Percentiles rank a stretch among this genome's conserved stretches.
Evolutionary conservation across 2,113 vertebrate species (phyloP).

Genomic region (Atherinomorus stipes): DNA sequence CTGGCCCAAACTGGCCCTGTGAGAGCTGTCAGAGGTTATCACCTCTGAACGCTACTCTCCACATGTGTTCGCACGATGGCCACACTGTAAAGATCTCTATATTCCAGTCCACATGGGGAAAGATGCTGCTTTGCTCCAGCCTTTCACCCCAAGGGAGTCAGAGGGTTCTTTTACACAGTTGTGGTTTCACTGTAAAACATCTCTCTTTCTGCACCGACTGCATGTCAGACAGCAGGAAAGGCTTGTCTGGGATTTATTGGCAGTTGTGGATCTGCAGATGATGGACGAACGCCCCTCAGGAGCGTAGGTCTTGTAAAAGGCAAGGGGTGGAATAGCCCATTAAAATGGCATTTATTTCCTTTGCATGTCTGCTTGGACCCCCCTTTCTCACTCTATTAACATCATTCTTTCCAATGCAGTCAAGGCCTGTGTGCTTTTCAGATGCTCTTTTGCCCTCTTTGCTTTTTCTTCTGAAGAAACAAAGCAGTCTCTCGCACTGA

Average conservation of each 20-base stretch:
- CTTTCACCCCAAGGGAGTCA: slow-evolving; percentile 46
- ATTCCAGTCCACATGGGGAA: slow-evolving; percentile 48
- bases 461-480: background rate
- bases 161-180: slow-evolving; percentile 68
- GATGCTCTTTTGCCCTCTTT: background rate
- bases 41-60: slow-evolving; percentile 52
- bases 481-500: background rate
- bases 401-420: background rate
- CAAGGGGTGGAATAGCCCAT: slow-evolving; percentile 41
- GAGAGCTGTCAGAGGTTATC: slow-evolving; percentile 59
- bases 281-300: slow-evolving; percentile 60
- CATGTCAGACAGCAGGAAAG: slow-evolving; percentile 70
- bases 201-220: slow-evolving; percentile 56
- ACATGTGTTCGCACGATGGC: slow-evolving; percentile 42
- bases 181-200: slow-evolving; percentile 77
- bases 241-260: slow-evolving; percentile 70
- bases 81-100: slow-evolving; percentile 35
- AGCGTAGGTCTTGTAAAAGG: slow-evolving; percentile 66
- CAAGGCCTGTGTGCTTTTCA: slow-evolving; percentile 3
- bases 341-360: slow-evolving; percentile 70
- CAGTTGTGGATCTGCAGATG: slow-evolving; percentile 63
- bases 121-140: slow-evolving; percentile 64
- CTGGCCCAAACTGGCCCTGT: slow-evolving; percentile 54
- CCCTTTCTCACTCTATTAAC: slow-evolving; percentile 7
- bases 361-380: slow-evolving; percentile 40